phyloP scores from a whole-genome alignment of 2,888 invertebrate species.

The Autographa pulchrina region DNA sequence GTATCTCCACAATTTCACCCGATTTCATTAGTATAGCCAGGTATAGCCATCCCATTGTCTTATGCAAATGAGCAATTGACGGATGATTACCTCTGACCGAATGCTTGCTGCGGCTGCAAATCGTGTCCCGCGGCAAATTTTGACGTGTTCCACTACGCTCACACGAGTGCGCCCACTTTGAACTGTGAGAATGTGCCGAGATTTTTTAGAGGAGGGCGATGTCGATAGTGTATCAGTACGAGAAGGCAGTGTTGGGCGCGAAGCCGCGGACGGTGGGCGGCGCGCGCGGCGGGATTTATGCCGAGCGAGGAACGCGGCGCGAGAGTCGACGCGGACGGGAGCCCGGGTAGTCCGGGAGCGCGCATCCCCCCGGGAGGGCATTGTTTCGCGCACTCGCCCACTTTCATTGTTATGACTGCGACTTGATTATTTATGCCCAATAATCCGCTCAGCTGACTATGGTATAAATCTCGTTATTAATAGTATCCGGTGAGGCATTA shows the following conservation, averaged over 20 bases:
- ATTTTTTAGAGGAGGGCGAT: slow-evolving; percentile 70
- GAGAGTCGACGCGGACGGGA: slow-evolving; percentile 56
- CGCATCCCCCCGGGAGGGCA: slow-evolving; percentile 69
- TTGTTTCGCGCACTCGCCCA: slow-evolving; percentile 71
- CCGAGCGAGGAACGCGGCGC: slow-evolving; percentile 38
- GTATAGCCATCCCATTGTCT: slow-evolving; percentile 26
- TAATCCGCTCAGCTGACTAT: slow-evolving; percentile 75
- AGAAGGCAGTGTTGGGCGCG: slow-evolving; percentile 73
- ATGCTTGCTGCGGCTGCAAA: slow-evolving; percentile 64
- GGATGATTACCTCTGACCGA: slow-evolving; percentile 50
- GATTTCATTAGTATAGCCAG: slow-evolving; percentile 29
- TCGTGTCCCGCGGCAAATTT: slow-evolving; percentile 71
- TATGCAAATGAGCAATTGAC: slow-evolving; percentile 40
- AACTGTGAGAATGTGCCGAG: slow-evolving; percentile 70
- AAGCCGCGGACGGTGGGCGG: slow-evolving; percentile 71
- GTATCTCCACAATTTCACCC: slow-evolving; percentile 53
- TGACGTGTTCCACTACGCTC: slow-evolving; percentile 57
- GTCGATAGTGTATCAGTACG: slow-evolving; percentile 70
- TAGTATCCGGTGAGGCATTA: slow-evolving; percentile 66
- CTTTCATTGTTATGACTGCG: slow-evolving; percentile 71
- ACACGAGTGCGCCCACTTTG: slow-evolving; percentile 56
- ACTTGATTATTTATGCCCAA: slow-evolving; percentile 73
- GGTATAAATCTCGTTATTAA: slow-evolving; percentile 74
- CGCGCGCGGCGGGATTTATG: slow-evolving; percentile 57
- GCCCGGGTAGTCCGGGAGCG: slow-evolving; percentile 64